phyloP scores from a whole-genome alignment of 37 sponge, comb jelly and placozoan genomes.

The Haliclona indistincta region DNA sequence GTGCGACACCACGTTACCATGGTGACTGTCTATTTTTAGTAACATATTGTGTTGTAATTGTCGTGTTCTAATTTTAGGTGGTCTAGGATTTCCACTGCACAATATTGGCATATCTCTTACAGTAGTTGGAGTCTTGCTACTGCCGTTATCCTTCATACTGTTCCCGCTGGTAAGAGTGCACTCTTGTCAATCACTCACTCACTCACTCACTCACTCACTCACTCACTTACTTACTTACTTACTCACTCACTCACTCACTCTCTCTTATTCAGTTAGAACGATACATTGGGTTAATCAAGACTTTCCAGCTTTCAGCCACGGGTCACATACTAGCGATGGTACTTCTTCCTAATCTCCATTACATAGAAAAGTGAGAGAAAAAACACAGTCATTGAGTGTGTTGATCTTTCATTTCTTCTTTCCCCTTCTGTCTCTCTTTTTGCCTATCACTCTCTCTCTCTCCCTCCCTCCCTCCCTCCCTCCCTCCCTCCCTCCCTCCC shows the following conservation, averaged over 20 bases:
- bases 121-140: conserved; percentile 39
- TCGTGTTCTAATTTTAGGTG: conserved; percentile 57
- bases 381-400: not conserved
- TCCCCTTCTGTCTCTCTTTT: not conserved
- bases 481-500: no score
- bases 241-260: no score
- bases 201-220: no score
- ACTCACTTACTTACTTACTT: no score
- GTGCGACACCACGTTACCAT: conserved; percentile 23
- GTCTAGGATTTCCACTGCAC: conserved; percentile 54
- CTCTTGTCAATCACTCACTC: no score
- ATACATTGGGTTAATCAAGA: conserved; percentile 17
- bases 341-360: conserved; percentile 32
- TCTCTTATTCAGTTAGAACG: conserved; percentile 43
- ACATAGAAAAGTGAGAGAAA: not conserved
- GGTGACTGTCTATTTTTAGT: no score
- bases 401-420: not conserved
- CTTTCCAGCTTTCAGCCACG: conserved; percentile 16
- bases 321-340: not conserved
- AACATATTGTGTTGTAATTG: no score
- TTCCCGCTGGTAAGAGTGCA: conserved; percentile 52
- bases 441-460: not conserved
- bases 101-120: conserved; percentile 65
- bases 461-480: not conserved
- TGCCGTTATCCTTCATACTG: conserved; percentile 39